Base-by-base conservation (phyloP, 1,140 invertebrate genomes). In the Drosophila lini region DNA sequence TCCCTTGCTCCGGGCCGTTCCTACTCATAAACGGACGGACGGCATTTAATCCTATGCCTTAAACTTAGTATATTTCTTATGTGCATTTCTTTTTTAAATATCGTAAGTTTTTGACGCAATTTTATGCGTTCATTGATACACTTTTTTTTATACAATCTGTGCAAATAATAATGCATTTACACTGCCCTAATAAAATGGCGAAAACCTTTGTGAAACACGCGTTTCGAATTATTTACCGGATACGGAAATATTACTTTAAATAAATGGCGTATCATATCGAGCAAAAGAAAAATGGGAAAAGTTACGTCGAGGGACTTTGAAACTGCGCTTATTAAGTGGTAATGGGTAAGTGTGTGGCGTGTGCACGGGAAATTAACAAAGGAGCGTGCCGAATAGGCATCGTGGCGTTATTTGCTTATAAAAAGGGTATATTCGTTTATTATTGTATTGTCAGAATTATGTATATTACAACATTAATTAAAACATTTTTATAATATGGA, bases 241-340 rank as follows among this genome's bases (percentile, higher is more conserved):
- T 73, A 63, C 80, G 84, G 84, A 88, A 88, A 88, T 88, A 88
- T 88, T 89, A 88, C 78, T 88, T 88, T 84, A 88, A 89, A 88
- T 83, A 88, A 55, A 84, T 65, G 80, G 52, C 64, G 78, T 57
- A 89, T 62, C 67, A 80, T 61, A 60, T 45, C 40, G 32, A 67
- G 82, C 13, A 15, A 31, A 28, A 16, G 22, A 48, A 44, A 32
- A 28, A 38, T 32, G 34, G 5, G 16, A 28, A 41, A 42, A 40
- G 47, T 16, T 61, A 60, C 56, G 34, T 36, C 31, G 32, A 53
- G 60, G 79, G 61, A 62, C 59, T 38, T 53, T 57, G 42, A 16
- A 42, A 31, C n/a, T 34, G 50, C 13, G 19, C 65, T 48, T 71
- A 71, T 48, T 58, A 48, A 71, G 67, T 57, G 56, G 67, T 42